Evolutionary conservation across 2,888 invertebrate genomes (phyloP).

Genomic region (Diloba caeruleocephala): DNA sequence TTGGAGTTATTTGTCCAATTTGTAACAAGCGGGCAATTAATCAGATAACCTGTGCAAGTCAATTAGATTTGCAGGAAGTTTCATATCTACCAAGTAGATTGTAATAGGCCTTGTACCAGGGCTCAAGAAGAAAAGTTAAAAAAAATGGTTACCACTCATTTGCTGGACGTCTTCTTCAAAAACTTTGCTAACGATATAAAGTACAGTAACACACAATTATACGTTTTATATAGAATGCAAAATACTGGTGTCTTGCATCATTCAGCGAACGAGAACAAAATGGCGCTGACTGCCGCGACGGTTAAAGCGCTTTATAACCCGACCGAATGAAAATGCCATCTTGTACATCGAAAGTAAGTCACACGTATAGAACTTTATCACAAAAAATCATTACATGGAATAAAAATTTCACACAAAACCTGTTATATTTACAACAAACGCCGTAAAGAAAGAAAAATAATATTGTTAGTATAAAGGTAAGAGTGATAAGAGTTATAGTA

Average conservation of each 20-base stretch:
- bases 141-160: constrained; percentile 54
- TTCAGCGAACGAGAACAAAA: constrained; percentile 83
- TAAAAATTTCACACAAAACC: background rate
- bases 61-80: constrained; percentile 43
- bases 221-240: constrained; percentile 51
- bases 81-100: constrained; percentile 10
- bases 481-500: background rate
- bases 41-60: constrained; percentile 22
- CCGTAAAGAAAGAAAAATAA: background rate
- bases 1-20: constrained; percentile 32
- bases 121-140: constrained; percentile 23
- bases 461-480: background rate
- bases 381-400: background rate
- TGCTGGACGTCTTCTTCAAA: constrained; percentile 38
- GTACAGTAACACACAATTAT: constrained; percentile 3
- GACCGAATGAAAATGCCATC: constrained; percentile 58
- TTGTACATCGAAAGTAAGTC: constrained; percentile 1
- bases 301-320: constrained; percentile 85
- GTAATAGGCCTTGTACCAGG: constrained; percentile 9
- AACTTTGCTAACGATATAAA: constrained; percentile 10
- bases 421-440: background rate
- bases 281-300: constrained; percentile 79
- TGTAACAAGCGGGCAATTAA: constrained; percentile 31
- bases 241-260: constrained; percentile 77
- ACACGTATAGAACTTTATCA: background rate